Evolutionary conservation across 2,113 vertebrate species (phyloP).

Genomic region (Hemibagrus wyckioides): DNA sequence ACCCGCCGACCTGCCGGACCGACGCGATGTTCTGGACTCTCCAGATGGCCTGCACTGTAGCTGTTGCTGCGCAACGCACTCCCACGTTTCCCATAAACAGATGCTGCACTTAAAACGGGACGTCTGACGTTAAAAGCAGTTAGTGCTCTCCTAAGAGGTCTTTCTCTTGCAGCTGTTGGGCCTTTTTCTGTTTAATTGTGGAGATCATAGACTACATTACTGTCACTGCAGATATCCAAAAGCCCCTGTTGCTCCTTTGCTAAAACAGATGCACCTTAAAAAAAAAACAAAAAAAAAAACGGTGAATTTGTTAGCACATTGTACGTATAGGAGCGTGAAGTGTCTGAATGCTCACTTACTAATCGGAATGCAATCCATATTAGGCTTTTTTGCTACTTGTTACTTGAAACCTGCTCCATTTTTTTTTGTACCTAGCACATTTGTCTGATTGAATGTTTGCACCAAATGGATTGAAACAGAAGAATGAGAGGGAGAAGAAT

Average conservation of each 20-base stretch:
- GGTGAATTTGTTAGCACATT: background rate
- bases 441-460: constrained; percentile 33
- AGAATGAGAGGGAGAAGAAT: constrained; percentile 46
- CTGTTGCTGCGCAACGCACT: constrained; percentile 57
- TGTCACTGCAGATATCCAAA: constrained; percentile 36
- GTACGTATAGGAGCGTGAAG: background rate
- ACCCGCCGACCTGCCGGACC: constrained; percentile 1
- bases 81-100: constrained; percentile 67
- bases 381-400: background rate
- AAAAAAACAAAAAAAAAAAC: background rate
- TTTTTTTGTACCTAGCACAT: constrained; percentile 8
- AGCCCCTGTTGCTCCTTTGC: background rate
- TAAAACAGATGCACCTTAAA: background rate
- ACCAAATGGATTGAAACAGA: constrained; percentile 29
- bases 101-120: constrained; percentile 76
- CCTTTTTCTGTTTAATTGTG: constrained; percentile 73
- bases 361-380: background rate
- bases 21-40: constrained; percentile 38
- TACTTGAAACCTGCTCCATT: background rate
- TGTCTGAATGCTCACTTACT: background rate
- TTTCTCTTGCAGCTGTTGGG: constrained; percentile 76
- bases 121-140: constrained; percentile 74
- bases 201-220: constrained; percentile 77
- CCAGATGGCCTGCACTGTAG: constrained; percentile 68
- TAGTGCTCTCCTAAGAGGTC: constrained; percentile 72